Percentiles rank a stretch among this genome's conserved stretches.
Evolutionary conservation across 2,888 invertebrate genomes (phyloP).

Genomic region (Thecocarcelia acutangulata): DNA sequence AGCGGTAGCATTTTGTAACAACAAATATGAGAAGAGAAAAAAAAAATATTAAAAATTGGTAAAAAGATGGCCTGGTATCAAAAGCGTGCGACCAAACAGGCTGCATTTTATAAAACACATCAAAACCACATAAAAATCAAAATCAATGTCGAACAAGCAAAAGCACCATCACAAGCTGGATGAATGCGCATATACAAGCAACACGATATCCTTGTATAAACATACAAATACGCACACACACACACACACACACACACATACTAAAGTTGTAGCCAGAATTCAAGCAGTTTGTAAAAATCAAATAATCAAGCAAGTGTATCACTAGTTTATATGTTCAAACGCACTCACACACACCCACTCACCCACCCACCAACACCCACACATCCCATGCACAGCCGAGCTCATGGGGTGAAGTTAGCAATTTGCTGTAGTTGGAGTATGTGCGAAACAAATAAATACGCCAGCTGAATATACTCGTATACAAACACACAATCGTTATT

Average conservation of each 20-base stretch:
- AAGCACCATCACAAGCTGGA: slow-evolving; percentile 13
- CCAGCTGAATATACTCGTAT: slow-evolving; percentile 17
- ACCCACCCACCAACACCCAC: neutral
- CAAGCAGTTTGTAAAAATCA: slow-evolving; percentile 62
- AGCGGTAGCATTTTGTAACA: slow-evolving; percentile 11
- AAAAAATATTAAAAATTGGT: slow-evolving; percentile 3
- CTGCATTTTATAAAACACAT: slow-evolving; percentile 62
- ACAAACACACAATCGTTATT: slow-evolving; percentile 42
- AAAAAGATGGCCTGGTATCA: slow-evolving; percentile 14
- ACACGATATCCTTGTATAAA: neutral
- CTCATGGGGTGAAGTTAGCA: neutral
- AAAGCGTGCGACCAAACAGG: slow-evolving; percentile 50
- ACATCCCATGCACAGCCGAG: no score
- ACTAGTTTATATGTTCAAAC: slow-evolving; percentile 5
- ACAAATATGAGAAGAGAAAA: neutral
- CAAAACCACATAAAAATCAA: slow-evolving; percentile 68
- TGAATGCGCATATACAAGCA: neutral
- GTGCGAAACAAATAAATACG: slow-evolving; percentile 45
- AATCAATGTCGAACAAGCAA: slow-evolving; percentile 58
- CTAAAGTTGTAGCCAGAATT: slow-evolving; percentile 9
- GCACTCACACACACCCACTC: neutral
- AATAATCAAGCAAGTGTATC: slow-evolving; percentile 24
- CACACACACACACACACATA: neutral
- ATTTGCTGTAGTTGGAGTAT: slow-evolving; percentile 5
- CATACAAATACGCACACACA: neutral